These are phyloP conservation scores for Aricia artaxerxes DNA, from an alignment of 2,888 invertebrate genomes.

Conservation along the genomic window DNA sequence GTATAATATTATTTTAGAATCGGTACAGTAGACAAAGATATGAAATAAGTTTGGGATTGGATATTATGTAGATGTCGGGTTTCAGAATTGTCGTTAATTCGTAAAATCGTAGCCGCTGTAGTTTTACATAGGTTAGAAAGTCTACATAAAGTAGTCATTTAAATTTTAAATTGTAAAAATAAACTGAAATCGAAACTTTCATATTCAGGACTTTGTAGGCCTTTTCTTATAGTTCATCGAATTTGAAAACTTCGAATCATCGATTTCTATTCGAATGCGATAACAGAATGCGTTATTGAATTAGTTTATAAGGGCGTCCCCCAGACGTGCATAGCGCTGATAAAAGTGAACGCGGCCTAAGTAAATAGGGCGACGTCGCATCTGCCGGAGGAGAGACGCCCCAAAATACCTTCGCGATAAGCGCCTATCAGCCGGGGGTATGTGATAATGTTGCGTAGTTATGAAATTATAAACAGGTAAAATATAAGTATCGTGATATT, in stretches of 20 bases:
- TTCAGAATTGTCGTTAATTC: too few species aligned
- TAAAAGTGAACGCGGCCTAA: constrained; percentile 68
- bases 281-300: constrained; percentile 28
- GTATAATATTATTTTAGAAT: too few species aligned
- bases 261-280: background rate
- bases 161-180: too few species aligned
- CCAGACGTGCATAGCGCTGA: constrained; percentile 62
- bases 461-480: background rate
- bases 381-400: constrained; percentile 54
- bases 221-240: background rate
- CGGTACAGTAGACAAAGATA: too few species aligned
- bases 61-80: too few species aligned
- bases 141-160: too few species aligned
- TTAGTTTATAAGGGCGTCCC: constrained; percentile 42
- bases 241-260: background rate
- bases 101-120: too few species aligned
- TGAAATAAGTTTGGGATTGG: too few species aligned
- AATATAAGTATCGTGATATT: too few species aligned
- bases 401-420: constrained; percentile 34
- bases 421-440: constrained; percentile 24
- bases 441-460: background rate
- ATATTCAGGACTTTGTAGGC: too few species aligned
- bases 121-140: too few species aligned
- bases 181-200: too few species aligned
- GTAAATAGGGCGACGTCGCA: constrained; percentile 66